Percentiles rank a stretch among this genome's conserved stretches.
These are phyloP conservation scores for Brachyrhaphis roseni DNA, from an alignment of 2,797 vertebrate genomes.

Conservation along the genomic window DNA sequence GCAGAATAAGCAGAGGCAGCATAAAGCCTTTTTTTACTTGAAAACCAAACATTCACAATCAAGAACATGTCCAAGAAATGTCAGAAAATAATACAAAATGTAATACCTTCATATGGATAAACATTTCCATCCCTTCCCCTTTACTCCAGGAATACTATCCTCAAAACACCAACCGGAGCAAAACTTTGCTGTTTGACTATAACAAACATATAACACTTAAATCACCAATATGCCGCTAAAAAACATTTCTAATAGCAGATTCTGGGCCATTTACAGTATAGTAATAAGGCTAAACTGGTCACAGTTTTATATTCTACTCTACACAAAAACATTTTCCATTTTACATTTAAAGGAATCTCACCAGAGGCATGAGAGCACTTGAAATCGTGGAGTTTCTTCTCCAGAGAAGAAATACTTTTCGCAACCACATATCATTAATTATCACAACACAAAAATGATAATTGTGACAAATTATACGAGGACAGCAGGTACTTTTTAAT, in stretches of 20 bases:
- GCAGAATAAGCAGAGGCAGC: constrained; percentile 57
- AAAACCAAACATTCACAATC: constrained; percentile 49
- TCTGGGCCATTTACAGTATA: constrained; percentile 62
- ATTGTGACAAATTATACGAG: constrained; percentile 35
- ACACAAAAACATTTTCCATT: constrained; percentile 70
- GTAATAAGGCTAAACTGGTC: constrained; percentile 77
- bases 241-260: constrained; percentile 54
- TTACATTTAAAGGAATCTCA: constrained; percentile 67
- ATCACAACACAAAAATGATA: constrained; percentile 45
- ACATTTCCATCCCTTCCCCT: constrained; percentile 33
- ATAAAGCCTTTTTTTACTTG: constrained; percentile 35
- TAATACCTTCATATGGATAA: constrained; percentile 49
- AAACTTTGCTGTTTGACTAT: constrained; percentile 48
- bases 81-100: constrained; percentile 42
- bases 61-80: constrained; percentile 10
- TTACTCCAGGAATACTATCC: constrained; percentile 49
- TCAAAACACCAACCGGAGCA: constrained; percentile 57
- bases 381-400: constrained; percentile 36
- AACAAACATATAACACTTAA: constrained; percentile 64
- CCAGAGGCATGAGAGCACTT: constrained; percentile 56
- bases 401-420: constrained; percentile 19
- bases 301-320: constrained; percentile 73
- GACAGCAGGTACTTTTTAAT: constrained; percentile 42
- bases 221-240: constrained; percentile 59
- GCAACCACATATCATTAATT: constrained; percentile 26